Evolutionary conservation across 2,113 vertebrate genomes (phyloP).

Genomic region (Lethenteron reissneri): DNA sequence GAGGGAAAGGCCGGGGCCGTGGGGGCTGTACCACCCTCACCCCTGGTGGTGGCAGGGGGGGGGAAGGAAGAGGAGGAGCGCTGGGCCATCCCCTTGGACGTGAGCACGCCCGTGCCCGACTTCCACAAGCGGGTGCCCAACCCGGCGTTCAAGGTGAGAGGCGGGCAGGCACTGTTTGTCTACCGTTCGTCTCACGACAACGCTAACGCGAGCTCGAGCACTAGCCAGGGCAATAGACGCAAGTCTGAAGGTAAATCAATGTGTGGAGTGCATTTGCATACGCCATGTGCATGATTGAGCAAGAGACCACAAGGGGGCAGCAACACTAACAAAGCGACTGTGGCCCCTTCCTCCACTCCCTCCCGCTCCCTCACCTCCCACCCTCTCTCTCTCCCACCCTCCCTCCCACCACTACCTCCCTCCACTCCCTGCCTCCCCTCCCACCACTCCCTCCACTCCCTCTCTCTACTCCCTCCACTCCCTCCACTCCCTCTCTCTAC

Average conservation of each 20-base stretch:
- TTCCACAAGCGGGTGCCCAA: slow-evolving; percentile 63
- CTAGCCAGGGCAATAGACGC: fast-evolving
- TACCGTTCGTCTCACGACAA: too few species aligned
- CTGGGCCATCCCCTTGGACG: slow-evolving; percentile 54
- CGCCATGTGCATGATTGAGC: not conserved
- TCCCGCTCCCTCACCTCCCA: too few species aligned
- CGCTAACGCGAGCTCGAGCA: too few species aligned
- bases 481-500: too few species aligned
- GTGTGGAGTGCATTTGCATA: not conserved
- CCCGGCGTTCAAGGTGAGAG: slow-evolving; percentile 45
- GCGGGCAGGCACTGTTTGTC: not conserved
- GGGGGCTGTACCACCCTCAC: too few species aligned
- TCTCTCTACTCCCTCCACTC: too few species aligned
- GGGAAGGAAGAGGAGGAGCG: slow-evolving; percentile 23
- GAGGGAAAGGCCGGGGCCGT: too few species aligned
- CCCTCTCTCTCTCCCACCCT: too few species aligned
- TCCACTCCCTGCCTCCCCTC: too few species aligned
- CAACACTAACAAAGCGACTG: not conserved
- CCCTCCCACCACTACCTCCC: too few species aligned
- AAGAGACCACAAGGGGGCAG: not conserved
- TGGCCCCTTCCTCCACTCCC: not conserved
- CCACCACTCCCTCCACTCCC: not conserved
- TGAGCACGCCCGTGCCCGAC: slow-evolving; percentile 41
- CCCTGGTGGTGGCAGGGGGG: slow-evolving; percentile 11
- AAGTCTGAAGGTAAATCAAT: not conserved